Conservation (phyloP, 2,797 vertebrate genomes). For the Pygocentrus nattereri region DNA sequence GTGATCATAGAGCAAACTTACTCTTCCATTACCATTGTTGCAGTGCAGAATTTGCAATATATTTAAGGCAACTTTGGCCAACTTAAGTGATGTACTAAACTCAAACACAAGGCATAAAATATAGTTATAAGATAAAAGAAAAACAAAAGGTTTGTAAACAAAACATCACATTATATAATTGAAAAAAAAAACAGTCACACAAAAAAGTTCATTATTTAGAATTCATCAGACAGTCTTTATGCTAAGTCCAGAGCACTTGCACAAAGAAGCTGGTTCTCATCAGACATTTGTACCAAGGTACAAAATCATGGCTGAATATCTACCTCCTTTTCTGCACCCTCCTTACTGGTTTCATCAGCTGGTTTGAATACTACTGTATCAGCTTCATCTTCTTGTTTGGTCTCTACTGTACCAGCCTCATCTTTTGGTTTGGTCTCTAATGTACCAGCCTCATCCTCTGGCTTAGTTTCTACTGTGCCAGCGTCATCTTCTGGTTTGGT, state of each 20-base stretch:
- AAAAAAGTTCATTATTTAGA: not conserved
- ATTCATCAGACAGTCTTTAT: conserved; percentile 15
- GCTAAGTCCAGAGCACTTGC: not conserved
- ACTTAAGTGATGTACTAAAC: not conserved
- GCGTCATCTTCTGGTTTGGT: conserved; percentile 57
- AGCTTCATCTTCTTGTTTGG: conserved; percentile 44
- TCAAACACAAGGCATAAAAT: not conserved
- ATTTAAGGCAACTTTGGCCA: not conserved
- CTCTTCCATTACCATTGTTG: not conserved
- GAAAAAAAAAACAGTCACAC: not conserved
- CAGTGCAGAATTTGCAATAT: not conserved
- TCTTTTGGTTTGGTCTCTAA: conserved; percentile 36
- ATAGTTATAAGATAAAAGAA: not conserved
- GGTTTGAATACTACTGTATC: conserved; percentile 40
- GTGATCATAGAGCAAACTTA: not conserved
- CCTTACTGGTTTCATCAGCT: conserved; percentile 59
- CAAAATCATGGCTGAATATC: conserved; percentile 52
- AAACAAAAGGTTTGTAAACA: not conserved
- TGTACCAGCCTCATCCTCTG: conserved; percentile 45
- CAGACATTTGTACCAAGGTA: conserved; percentile 29
- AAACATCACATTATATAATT: conserved; percentile 14
- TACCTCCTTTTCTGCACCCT: conserved; percentile 65
- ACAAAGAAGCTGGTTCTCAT: conserved; percentile 2
- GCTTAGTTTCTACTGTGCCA: conserved; percentile 30
- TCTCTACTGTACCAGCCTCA: conserved; percentile 43